A percentile compares a stretch with the other conserved stretches of the same genome.
Evolutionary conservation across 1,140 invertebrate species (phyloP).

Genomic region (Triops cancriformis): DNA sequence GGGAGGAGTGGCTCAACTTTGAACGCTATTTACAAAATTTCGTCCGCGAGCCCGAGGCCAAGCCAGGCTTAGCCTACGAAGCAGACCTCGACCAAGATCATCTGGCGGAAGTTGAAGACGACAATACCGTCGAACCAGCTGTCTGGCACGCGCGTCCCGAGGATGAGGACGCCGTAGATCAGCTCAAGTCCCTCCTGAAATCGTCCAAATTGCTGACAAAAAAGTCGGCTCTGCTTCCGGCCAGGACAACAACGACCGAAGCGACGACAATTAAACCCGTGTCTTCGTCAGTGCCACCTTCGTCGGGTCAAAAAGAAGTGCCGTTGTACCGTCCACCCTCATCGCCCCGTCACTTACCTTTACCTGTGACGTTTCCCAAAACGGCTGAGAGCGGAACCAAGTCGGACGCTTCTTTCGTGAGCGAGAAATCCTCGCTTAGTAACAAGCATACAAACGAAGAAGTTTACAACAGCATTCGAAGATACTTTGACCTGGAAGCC

Average conservation of each 20-base stretch:
- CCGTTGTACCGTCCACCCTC: constrained; percentile 6
- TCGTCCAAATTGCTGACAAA: constrained; percentile 4
- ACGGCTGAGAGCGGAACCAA: neutral
- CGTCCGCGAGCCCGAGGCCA: neutral
- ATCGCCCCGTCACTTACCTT: neutral
- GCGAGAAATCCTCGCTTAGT: neutral
- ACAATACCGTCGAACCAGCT: neutral
- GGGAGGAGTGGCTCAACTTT: neutral
- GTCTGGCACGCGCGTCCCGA: constrained; percentile 24
- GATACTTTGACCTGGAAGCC: neutral
- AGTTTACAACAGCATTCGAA: neutral
- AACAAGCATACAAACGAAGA: neutral
- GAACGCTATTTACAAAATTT: neutral
- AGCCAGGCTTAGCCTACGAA: neutral
- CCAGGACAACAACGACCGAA: neutral
- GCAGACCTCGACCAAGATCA: neutral
- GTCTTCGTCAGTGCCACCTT: constrained; percentile 9
- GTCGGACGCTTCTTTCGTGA: neutral
- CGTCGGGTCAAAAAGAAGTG: neutral
- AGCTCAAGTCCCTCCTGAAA: neutral
- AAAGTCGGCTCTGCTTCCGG: neutral
- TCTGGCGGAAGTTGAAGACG: neutral
- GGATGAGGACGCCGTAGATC: constrained; percentile 28
- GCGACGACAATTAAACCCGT: neutral
- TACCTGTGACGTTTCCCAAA: constrained; percentile 5